Evolutionary conservation across 2,113 vertebrate species (phyloP), one percentile per base, ranked within the genome.

Genomic region (Nyctibius bracteatus): DNA sequence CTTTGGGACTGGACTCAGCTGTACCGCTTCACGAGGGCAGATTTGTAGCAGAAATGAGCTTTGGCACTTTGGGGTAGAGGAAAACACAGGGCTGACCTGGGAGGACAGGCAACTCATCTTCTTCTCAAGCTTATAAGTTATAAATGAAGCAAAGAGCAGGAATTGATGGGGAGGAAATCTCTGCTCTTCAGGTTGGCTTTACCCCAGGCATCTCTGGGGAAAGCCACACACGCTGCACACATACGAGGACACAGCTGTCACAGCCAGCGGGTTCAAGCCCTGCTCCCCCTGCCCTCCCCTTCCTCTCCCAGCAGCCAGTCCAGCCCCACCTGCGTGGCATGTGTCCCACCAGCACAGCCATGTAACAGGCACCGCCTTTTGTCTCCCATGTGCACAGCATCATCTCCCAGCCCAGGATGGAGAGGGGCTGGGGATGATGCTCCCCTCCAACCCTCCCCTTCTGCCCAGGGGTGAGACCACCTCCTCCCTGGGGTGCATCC

Each of bases 41-140:
- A 46, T 39, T 10, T 39, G 61, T n/a, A 58, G 44, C 58, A 90
- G 39, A 91, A 88, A 81, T 3, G 5, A 90, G 46, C 35, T 65
- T 19, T 66, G 62, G 54, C 68, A 92, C 80, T 93, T 82, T 5
- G 4, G 63, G 19, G 23, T 37, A 90, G 54, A 88, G 62, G 55
- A 86, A 66, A 81, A 94, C 37, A 49, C 28, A 41, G 39, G 47
- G 55, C 41, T 82, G 54, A 65, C 44, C 57, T 61, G 46, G 62
- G 23, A 88, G 15, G 57, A 84, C 27, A 63, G 57, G 72, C 61
- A 65, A 61, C 41, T 94, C 44, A 28, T 35, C 51, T 49, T 65
- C 63, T 92, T 68, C 68, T 83, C 46, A 63, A 92, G 63, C 63
- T 90, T 87, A 6, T 75, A 74, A 68, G 28, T 94, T 88, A 88